These are phyloP conservation scores for Colistium nudipinnis DNA, from an alignment of 2,113 vertebrate genomes.

Conservation along the genomic window DNA sequence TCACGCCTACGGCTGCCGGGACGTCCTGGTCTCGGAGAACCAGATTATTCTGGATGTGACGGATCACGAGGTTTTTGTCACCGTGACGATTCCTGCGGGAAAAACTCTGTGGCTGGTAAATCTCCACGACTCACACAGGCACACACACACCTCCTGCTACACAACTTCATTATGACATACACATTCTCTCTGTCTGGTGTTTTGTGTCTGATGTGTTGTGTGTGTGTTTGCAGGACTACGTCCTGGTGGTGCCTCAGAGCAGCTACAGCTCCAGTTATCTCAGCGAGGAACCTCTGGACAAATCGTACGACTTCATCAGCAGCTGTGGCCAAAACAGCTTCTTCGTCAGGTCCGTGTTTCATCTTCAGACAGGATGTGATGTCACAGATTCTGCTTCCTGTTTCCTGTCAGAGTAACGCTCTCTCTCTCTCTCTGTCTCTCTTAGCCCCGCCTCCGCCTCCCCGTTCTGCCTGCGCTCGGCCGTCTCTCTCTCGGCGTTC, in stretches of 20 bases:
- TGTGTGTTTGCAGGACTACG: conserved; percentile 84
- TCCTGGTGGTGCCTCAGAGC: conserved; percentile 90
- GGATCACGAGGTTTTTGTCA: conserved; percentile 87
- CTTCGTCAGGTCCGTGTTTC: conserved; percentile 86
- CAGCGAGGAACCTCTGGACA: conserved; percentile 91
- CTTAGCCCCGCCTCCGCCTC: conserved; percentile 82
- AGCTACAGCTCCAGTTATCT: conserved; percentile 89
- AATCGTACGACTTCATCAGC: conserved; percentile 97
- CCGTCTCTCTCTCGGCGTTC: conserved; percentile 90
- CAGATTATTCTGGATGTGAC: conserved; percentile 90
- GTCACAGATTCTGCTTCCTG: too few relatives aligned
- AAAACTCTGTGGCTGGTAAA: conserved; percentile 94
- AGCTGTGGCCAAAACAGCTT: conserved; percentile 92
- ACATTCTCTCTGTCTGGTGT: too few relatives aligned
- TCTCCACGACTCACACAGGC: not conserved
- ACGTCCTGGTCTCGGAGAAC: conserved; percentile 88
- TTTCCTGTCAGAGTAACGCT: too few relatives aligned
- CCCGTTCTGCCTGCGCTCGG: conserved; percentile 87
- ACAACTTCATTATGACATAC: too few relatives aligned
- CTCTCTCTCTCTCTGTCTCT: not conserved
- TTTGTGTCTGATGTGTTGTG: too few relatives aligned
- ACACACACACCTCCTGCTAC: too few relatives aligned
- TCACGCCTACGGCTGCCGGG: conserved; percentile 91
- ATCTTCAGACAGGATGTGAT: not conserved
- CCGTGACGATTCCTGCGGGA: conserved; percentile 86